Conservation (phyloP, 2,888 invertebrate species). For the Hymenopus coronatus region DNA sequence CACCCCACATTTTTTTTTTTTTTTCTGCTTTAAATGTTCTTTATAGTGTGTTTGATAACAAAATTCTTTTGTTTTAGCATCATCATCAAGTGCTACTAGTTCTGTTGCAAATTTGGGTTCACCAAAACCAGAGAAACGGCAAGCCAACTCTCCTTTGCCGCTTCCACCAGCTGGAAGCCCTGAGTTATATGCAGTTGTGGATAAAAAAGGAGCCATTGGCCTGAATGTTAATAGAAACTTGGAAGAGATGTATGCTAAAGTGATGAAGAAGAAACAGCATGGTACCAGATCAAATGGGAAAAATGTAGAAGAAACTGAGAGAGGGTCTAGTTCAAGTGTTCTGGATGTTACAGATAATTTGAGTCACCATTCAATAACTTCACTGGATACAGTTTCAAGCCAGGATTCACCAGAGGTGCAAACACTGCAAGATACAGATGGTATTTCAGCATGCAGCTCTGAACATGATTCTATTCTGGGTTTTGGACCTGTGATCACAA, state of each 20-base stretch:
- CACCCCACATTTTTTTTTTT: too few relatives aligned
- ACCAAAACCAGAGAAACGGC: constrained; percentile 85
- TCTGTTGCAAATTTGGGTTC: constrained; percentile 76
- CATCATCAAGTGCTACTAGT: constrained; percentile 69
- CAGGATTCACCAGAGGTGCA: not conserved
- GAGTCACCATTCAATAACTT: constrained; percentile 2
- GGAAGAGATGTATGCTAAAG: constrained; percentile 91
- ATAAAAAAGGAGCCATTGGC: constrained; percentile 39
- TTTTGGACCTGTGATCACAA: not conserved
- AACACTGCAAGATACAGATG: constrained; percentile 1
- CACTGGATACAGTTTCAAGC: not conserved
- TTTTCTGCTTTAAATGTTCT: not conserved
- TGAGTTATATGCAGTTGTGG: constrained; percentile 48
- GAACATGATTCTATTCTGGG: constrained; percentile 3
- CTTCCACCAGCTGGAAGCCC: constrained; percentile 63
- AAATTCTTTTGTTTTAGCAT: constrained; percentile 48
- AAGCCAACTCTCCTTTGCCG: constrained; percentile 84
- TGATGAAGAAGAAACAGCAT: constrained; percentile 62
- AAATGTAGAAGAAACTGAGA: not conserved
- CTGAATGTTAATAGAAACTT: constrained; percentile 51
- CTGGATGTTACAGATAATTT: not conserved
- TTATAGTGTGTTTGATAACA: not conserved
- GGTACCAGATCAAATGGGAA: constrained; percentile 40
- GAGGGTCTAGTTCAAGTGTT: not conserved
- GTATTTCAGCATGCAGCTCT: constrained; percentile 11